Percentiles rank a stretch among this genome's conserved stretches.
Conservation (phyloP, 2,888 invertebrate genomes). For the Lepidochitona cinerea region DNA sequence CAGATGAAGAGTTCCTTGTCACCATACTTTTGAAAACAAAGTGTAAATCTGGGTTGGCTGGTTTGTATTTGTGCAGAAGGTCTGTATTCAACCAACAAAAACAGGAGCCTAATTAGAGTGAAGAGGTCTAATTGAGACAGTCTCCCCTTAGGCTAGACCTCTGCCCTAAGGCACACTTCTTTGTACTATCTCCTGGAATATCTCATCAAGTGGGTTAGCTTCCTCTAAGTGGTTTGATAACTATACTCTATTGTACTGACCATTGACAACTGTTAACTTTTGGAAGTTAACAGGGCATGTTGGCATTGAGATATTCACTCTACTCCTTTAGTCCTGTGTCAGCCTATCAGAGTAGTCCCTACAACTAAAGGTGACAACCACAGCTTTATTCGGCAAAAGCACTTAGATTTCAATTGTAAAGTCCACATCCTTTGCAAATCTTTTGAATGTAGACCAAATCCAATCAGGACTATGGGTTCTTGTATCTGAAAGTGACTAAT, state of each 20-base stretch:
- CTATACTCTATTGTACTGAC: neutral
- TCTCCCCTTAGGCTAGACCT: neutral
- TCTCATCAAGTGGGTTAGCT: neutral
- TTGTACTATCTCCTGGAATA: neutral
- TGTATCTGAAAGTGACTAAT: too few relatives aligned
- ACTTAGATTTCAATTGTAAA: too few relatives aligned
- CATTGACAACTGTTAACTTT: slow-evolving; percentile 4
- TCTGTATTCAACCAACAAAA: too few relatives aligned
- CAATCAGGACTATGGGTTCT: neutral
- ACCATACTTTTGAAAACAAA: too few relatives aligned
- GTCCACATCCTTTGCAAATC: neutral
- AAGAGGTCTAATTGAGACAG: neutral
- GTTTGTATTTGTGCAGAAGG: too few relatives aligned
- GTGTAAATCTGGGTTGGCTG: too few relatives aligned
- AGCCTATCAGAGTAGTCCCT: too few relatives aligned
- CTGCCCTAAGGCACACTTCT: neutral
- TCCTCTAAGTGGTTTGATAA: neutral
- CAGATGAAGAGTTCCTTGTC: too few relatives aligned
- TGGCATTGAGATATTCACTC: neutral
- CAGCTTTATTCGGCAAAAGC: too few relatives aligned
- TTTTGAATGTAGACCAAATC: neutral
- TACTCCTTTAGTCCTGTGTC: too few relatives aligned
- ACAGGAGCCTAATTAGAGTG: neutral
- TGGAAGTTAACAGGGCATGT: neutral
- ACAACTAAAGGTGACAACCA: too few relatives aligned